A percentile compares a stretch with the other conserved stretches of the same genome.
Conservation (phyloP, 1,140 invertebrate genomes). For the Eubasilissa regina region DNA sequence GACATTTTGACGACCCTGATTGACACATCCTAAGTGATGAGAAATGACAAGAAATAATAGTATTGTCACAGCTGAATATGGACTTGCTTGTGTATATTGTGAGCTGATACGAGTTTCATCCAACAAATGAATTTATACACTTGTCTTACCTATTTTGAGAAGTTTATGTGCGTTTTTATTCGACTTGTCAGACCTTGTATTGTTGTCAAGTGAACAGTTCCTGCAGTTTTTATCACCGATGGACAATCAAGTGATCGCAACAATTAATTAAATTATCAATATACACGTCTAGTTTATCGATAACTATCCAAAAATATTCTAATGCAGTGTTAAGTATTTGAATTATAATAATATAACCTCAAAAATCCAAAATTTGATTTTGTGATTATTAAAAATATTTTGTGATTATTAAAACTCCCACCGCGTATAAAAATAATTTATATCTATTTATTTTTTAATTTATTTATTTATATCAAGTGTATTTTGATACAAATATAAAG, state of each 20-base stretch:
- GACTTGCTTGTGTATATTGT: neutral
- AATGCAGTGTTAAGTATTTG: neutral
- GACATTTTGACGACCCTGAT: slow-evolving; percentile 21
- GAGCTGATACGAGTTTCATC: neutral
- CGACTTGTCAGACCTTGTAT: neutral
- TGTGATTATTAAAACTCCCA: neutral
- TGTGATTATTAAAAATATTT: neutral
- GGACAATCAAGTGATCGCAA: neutral
- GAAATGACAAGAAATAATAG: slow-evolving; percentile 30
- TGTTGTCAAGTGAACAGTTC: slow-evolving; percentile 36
- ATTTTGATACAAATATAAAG: too few species aligned
- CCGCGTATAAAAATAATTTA: neutral
- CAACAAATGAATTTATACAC: neutral
- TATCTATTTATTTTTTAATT: slow-evolving; percentile 16
- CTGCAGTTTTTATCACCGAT: neutral
- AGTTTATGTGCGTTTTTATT: slow-evolving; percentile 4
- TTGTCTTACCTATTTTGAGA: neutral
- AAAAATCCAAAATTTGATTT: neutral
- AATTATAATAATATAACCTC: slow-evolving; percentile 10
- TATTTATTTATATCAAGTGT: slow-evolving; percentile 1
- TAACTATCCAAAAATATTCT: too few species aligned
- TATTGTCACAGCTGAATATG: slow-evolving; percentile 4
- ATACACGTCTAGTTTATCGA: neutral
- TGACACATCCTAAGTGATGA: slow-evolving; percentile 27
- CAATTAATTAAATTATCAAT: neutral